A percentile compares a stretch with the other conserved stretches of the same genome.
Conservation (phyloP, 2,113 vertebrate species). For the Pomatorhinus ruficollis region DNA sequence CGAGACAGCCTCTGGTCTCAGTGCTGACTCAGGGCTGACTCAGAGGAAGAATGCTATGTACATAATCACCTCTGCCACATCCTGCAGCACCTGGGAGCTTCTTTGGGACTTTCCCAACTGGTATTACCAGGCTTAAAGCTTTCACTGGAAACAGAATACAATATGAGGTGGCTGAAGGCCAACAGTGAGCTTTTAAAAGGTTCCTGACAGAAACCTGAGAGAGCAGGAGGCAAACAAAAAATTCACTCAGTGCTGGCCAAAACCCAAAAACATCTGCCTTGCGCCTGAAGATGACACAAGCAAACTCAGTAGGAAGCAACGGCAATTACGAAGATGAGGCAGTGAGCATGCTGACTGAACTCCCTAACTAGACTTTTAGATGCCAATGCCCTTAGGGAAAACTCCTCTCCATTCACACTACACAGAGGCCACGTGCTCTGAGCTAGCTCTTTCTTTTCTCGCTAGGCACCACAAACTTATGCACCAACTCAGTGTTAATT, state of each 20-base stretch:
- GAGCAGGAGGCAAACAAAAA: background rate
- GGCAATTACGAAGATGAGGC: background rate
- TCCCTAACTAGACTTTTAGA: background rate
- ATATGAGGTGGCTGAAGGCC: background rate
- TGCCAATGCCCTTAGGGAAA: background rate
- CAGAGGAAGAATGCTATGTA: background rate
- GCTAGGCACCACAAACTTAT: background rate
- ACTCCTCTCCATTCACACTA: background rate
- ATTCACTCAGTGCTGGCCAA: background rate
- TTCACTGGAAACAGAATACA: background rate
- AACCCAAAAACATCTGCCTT: background rate
- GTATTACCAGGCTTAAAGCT: background rate
- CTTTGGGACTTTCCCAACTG: background rate
- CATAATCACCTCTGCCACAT: slow-evolving; percentile 12
- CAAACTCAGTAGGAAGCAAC: background rate
- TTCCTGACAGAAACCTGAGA: background rate
- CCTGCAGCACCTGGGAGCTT: background rate
- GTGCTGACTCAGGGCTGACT: slow-evolving; percentile 14
- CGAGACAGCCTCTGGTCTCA: background rate
- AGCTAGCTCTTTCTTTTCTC: background rate
- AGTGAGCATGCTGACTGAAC: background rate
- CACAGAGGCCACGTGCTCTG: background rate
- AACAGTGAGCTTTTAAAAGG: background rate
- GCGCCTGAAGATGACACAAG: background rate
- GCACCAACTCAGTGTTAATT: background rate